These are phyloP conservation scores for Pycnonotus jocosus DNA, from an alignment of 2,113 vertebrate genomes.

Conservation along the genomic window DNA sequence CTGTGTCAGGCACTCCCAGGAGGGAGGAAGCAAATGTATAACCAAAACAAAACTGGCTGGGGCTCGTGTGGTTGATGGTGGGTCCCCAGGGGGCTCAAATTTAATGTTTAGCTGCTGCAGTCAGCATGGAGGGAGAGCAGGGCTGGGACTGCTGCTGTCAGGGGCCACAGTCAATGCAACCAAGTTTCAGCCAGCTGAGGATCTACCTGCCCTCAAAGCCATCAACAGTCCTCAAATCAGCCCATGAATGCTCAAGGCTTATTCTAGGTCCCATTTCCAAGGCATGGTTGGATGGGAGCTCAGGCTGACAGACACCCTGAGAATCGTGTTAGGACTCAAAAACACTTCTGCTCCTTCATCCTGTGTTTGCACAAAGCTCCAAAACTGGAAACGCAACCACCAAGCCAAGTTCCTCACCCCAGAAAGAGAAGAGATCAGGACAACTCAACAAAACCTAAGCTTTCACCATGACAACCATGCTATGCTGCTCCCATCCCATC, in stretches of 20 bases:
- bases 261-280: not conserved
- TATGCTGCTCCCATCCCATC: not conserved
- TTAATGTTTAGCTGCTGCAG: not conserved
- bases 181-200: not conserved
- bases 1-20: conserved; percentile 50
- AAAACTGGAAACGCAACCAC: not conserved
- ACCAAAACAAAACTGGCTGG: conserved; percentile 49
- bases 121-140: accelerated
- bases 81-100: not conserved
- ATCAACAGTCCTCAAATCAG: accelerated
- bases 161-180: accelerated
- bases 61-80: not conserved
- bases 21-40: conserved; percentile 53
- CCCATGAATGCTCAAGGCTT: not conserved
- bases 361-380: not conserved
- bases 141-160: not conserved
- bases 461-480: not conserved
- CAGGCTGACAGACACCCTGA: not conserved
- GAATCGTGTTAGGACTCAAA: not conserved
- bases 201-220: not conserved
- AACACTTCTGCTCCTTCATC: not conserved
- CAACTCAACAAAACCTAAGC: not conserved
- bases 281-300: not conserved
- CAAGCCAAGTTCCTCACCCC: not conserved
- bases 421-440: not conserved